Base-by-base conservation (phyloP, 2,113 vertebrate genomes). In the Girardinichthys multiradiatus region DNA sequence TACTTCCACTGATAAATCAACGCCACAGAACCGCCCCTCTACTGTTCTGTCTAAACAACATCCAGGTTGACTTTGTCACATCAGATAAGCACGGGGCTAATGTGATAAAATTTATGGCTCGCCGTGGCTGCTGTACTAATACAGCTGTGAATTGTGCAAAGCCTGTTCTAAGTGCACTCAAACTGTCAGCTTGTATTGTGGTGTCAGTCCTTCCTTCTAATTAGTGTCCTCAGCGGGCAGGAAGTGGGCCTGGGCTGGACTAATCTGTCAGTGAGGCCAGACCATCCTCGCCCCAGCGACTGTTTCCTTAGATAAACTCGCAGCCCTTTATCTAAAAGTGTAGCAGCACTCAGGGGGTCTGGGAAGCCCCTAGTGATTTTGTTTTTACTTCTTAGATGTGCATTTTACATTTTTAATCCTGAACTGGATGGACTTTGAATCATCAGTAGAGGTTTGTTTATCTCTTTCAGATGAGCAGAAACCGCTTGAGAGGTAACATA, bases 301-400 rank as follows among this genome's bases (percentile, higher is more conserved):
- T 99, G 98, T 99, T 99, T 99, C 98, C 97, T 98, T 94, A 96
- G 98, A 99, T 99, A 99, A 99, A 97, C 95, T 93, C 93, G 74
- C 71, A 79, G 86, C 81, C 79, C 90, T 91, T 92, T 91, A 91
- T 91, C 91, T 88, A 51, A 82, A 82, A 85, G 86, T 86, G 81
- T 86, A 80, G 89, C 48, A 37, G 82, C 77, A 77, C 84, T 89
- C 91, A 87, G 92, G 92, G 92, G 93, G 91, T 92, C 89, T 93
- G 88, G 89, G 89, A 90, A 91, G 82, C 86, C 89, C 88, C 87
- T 71, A n/a, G 86, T 76, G 80, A 74, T 86, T 88, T 62, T 83
- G 83, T 84, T 87, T 85, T 84, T 88, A 69, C 70, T 73, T 84
- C 76, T 86, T 35, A 58, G 71, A 82, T 82, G 58, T 68, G 67